Evolutionary conservation across 2,888 invertebrate genomes (phyloP).

Genomic region (Busseola fusca): DNA sequence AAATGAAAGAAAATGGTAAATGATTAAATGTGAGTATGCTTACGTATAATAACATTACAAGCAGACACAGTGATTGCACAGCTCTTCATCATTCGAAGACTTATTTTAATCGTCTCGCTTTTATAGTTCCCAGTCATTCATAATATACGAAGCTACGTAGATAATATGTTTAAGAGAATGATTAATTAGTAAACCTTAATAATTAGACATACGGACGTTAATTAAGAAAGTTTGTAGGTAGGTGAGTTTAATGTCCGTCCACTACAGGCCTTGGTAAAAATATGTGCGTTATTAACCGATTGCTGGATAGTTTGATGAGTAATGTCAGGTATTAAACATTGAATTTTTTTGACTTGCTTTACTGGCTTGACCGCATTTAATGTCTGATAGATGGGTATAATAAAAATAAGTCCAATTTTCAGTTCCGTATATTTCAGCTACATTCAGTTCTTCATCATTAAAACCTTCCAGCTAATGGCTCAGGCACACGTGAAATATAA

Average conservation of each 20-base stretch:
- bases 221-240: slow-evolving; percentile 46
- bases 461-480: slow-evolving; percentile 42
- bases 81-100: slow-evolving; percentile 17
- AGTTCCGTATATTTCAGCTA: not conserved
- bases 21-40: too few species aligned
- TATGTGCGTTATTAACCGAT: slow-evolving; percentile 8
- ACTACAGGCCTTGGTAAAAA: slow-evolving; percentile 3
- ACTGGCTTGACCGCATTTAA: too few species aligned
- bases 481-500: slow-evolving; percentile 53
- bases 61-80: not conserved
- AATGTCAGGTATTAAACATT: not conserved
- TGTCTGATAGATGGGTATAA: too few species aligned
- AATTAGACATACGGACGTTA: slow-evolving; percentile 46
- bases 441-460: slow-evolving; percentile 21
- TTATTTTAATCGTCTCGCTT: slow-evolving; percentile 41
- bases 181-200: slow-evolving; percentile 55
- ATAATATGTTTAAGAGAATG: slow-evolving; percentile 51
- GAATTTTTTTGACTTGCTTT: too few species aligned
- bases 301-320: not conserved
- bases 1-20: too few species aligned
- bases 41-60: too few species aligned
- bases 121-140: slow-evolving; percentile 34
- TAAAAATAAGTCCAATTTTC: not conserved
- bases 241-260: slow-evolving; percentile 36
- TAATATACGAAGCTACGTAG: slow-evolving; percentile 25